A percentile compares a stretch with the other conserved stretches of the same genome.
These are phyloP conservation scores for Mormyrus hasselquistii DNA, from an alignment of 2,797 vertebrate genomes.

Conservation along the genomic window DNA sequence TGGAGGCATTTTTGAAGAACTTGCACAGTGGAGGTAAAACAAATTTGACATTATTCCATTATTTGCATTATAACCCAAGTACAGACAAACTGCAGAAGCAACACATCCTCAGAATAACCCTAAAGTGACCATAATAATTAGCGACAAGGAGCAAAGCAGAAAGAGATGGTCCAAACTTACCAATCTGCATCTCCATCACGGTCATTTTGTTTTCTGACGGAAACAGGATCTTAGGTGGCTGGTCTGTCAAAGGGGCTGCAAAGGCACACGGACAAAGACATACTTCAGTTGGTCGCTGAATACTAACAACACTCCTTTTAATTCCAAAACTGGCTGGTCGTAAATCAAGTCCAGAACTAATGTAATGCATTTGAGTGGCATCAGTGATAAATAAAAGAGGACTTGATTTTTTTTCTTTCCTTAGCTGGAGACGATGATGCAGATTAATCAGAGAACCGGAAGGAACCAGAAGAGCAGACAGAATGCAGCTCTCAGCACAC, in stretches of 20 bases:
- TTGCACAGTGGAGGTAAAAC: background rate
- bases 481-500: background rate
- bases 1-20: background rate
- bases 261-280: constrained; percentile 37
- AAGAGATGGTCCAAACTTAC: constrained; percentile 50
- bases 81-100: background rate
- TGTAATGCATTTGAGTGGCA: background rate
- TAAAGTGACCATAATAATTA: background rate
- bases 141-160: background rate
- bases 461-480: background rate
- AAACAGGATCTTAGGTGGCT: constrained; percentile 89
- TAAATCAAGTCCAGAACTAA: background rate
- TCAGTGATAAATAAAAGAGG: background rate
- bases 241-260: constrained; percentile 92
- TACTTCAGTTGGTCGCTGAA: constrained; percentile 30
- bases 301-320: constrained; percentile 40
- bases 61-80: background rate
- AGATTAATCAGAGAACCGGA: background rate
- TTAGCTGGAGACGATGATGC: background rate
- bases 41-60: background rate
- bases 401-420: background rate
- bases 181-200: constrained; percentile 81
- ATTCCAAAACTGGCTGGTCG: constrained; percentile 21
- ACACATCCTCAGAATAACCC: background rate
- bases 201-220: constrained; percentile 85